Evolutionary conservation across 2,888 invertebrate species (phyloP).

Genomic region (Theodoxus fluviatilis): DNA sequence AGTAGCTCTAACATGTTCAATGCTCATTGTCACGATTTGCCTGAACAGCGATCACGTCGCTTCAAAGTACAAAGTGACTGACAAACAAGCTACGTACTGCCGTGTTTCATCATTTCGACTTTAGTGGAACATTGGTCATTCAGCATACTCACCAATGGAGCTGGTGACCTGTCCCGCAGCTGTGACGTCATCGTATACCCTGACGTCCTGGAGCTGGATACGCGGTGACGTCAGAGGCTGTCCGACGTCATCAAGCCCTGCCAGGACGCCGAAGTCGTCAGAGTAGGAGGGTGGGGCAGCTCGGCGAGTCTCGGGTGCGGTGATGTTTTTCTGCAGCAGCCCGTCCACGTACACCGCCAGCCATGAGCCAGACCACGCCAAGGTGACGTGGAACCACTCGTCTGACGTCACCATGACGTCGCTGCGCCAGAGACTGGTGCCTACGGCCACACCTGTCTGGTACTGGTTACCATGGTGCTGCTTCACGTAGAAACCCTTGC

Average conservation of each 20-base stretch:
- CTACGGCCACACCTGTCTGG: slow-evolving; percentile 50
- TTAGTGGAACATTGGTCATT: too few species aligned
- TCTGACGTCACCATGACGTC: slow-evolving; percentile 39
- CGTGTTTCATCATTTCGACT: too few species aligned
- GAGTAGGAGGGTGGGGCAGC: slow-evolving; percentile 31
- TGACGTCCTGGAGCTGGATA: too few species aligned
- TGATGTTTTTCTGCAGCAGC: slow-evolving; percentile 24
- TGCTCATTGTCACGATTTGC: too few species aligned
- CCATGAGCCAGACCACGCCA: slow-evolving; percentile 40
- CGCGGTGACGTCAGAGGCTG: slow-evolving; percentile 32
- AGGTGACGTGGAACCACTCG: slow-evolving; percentile 41
- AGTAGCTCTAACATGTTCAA: too few species aligned
- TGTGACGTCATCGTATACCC: too few species aligned
- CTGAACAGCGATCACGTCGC: too few species aligned
- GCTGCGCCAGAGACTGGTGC: slow-evolving; percentile 42
- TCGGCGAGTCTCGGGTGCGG: slow-evolving; percentile 26
- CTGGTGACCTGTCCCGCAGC: too few species aligned
- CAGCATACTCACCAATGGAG: too few species aligned
- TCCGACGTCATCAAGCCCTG: slow-evolving; percentile 39
- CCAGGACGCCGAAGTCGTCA: slow-evolving; percentile 25
- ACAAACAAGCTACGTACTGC: too few species aligned
- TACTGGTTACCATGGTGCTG: slow-evolving; percentile 54
- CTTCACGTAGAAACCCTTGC: slow-evolving; percentile 55
- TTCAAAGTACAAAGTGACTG: too few species aligned
- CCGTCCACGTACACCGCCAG: slow-evolving; percentile 51